Evolutionary conservation across 2,888 invertebrate species (phyloP).

Genomic region (Drosophila anceps): DNA sequence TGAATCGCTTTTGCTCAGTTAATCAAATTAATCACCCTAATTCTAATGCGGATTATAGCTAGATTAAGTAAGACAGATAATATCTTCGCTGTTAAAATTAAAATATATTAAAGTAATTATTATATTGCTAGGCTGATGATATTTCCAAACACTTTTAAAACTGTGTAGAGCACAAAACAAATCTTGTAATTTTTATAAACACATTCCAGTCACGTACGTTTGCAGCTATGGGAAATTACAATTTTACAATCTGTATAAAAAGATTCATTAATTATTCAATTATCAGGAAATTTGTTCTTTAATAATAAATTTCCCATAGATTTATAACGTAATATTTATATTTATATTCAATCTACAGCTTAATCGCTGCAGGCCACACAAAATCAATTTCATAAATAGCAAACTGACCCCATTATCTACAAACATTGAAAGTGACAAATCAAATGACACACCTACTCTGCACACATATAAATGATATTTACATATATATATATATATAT

Average conservation of each 20-base stretch:
- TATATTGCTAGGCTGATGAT: too few species aligned
- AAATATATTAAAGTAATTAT: too few species aligned
- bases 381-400: conserved; percentile 42
- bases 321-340: background rate
- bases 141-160: too few species aligned
- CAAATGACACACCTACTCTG: conserved; percentile 16
- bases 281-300: too few species aligned
- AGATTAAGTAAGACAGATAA: too few species aligned
- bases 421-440: conserved; percentile 30
- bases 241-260: background rate
- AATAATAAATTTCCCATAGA: background rate
- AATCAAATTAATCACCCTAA: too few species aligned
- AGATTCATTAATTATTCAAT: background rate
- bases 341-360: background rate
- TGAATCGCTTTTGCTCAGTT: background rate
- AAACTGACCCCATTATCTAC: conserved; percentile 35
- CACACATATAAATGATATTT: background rate
- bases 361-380: conserved; percentile 14
- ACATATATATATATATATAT: conserved; percentile 9
- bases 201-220: background rate
- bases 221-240: background rate
- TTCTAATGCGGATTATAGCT: too few species aligned
- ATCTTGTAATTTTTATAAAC: background rate
- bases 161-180: too few species aligned
- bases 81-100: too few species aligned